Conservation (phyloP, 2,113 vertebrate species). For the Taurulus bubalis region DNA sequence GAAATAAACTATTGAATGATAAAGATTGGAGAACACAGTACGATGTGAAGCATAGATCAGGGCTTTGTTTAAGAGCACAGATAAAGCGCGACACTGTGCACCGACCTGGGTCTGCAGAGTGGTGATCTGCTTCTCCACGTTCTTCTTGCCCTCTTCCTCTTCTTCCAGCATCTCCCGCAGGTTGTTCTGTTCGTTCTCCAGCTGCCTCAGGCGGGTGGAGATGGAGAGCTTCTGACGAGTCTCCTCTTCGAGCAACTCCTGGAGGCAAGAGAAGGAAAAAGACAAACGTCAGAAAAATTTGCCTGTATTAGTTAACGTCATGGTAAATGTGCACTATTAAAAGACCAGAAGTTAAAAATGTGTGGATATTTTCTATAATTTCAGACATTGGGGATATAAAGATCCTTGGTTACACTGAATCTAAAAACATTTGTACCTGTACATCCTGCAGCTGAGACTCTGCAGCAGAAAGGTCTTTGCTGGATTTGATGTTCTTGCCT, state of each 20-base stretch:
- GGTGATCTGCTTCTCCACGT: constrained; percentile 90
- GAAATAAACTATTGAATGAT: neutral
- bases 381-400: neutral
- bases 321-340: neutral
- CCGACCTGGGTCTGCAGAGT: constrained; percentile 91
- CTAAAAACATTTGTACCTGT: constrained; percentile 84
- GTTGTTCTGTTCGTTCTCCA: constrained; percentile 92
- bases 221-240: constrained; percentile 93
- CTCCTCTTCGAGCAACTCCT: constrained; percentile 96
- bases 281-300: neutral
- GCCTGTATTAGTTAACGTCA: neutral
- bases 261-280: neutral
- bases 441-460: constrained; percentile 95
- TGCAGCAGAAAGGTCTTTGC: constrained; percentile 90
- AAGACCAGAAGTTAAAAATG: no score
- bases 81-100: neutral
- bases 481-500: constrained; percentile 91
- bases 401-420: neutral
- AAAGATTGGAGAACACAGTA: neutral
- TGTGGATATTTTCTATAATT: neutral
- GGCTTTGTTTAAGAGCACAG: neutral
- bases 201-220: constrained; percentile 90
- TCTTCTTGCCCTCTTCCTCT: constrained; percentile 92
- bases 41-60: neutral
- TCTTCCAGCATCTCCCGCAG: constrained; percentile 94